Evolutionary conservation across 2,797 vertebrate species (phyloP), one percentile per base, ranked within the genome.

Genomic region (Pantherophis vulpinus): DNA sequence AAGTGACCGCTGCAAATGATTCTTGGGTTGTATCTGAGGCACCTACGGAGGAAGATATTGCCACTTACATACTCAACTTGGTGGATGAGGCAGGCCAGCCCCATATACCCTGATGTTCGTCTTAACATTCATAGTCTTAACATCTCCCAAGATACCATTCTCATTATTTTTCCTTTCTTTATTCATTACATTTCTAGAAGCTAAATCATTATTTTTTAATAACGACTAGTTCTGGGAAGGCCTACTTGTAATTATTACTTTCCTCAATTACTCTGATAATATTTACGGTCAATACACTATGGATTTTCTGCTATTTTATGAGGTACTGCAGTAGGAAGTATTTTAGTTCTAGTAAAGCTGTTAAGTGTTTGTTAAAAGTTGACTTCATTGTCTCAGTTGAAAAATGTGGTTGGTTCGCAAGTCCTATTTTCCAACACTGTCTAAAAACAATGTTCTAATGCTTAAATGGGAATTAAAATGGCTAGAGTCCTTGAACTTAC

Each of bases 21-120:
- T 99, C 99, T 3, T 99, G 99, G 99, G 99, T 99, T 32, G 99
- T 99, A 93, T 99, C 99, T 7, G 99, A 99, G 55, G 98, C 98
- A 25, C 99, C 99, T 70, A 99, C 99, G 1, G 98, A 99, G 96
- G 98, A 99, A n/a, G 99, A 99, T 94, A 97, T 99, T 10, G 99
- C 98, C 29, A 98, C 98, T 93, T 99, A 99, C 91, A 99, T 99
- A 95, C 98, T 99, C 55, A 99, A 99, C 97, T 97, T 99, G 97
- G 99, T 99, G 0, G 99, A 99, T 27, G 99, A 99, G 95, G 99
- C 98, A 0, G 99, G 99, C 60, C 98, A 99, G 96, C 99, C 99
- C 47, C 98, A 99, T 96, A 98, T 97, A 95, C 98, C 99, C 61
- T 99, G 98, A 98, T 90, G 27, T 90, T 90, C 61, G 37, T 61